Base-by-base conservation (phyloP, 2,113 vertebrate genomes). In the Oriolus oriolus region DNA sequence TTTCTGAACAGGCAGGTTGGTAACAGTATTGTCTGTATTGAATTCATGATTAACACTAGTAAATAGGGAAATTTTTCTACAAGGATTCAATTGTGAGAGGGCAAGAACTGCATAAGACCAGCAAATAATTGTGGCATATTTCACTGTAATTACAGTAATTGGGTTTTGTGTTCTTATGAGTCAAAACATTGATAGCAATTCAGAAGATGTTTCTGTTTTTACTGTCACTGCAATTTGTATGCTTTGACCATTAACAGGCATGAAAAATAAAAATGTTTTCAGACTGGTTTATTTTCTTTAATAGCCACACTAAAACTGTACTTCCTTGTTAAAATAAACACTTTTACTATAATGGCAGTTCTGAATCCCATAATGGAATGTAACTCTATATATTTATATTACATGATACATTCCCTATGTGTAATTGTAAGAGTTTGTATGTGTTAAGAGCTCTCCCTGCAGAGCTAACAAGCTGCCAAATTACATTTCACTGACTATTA, bases 381-480 rank as follows among this genome's bases (percentile, higher is more conserved):
- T 85, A 95, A 96, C 63, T 89, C 74, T 93, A 73, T 92, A 86
- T 94, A 96, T 96, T 96, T 97, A 93, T 87, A 96, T 91, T 96
- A 85, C 57, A 65, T 65, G 69, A 91, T 91, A 76, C 44, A 19
- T 73, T 95, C 63, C 73, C 92, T 87, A 14, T 84, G 80, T 85
- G 76, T 94, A 93, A 93, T 52, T 88, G 75, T 91, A 89, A 88
- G 71, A 64, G 69, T 81, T 83, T 95, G 77, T 95, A 90, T 95
- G 90, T 91, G 84, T 85, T 94, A 95, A 84, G 84, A 80, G 54
- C 97, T 97, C 97, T 98, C 96, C 96, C 96, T 97, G 92, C 95
- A 97, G 96, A 98, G 96, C 94, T 92, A 89, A 90, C 93, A 95
- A 90, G 65, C 71, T 93, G 90, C 88, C 92, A 97, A 98, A 96